phyloP scores from a whole-genome alignment of 2,113 vertebrate genomes.

The Ophiodon elongatus region DNA sequence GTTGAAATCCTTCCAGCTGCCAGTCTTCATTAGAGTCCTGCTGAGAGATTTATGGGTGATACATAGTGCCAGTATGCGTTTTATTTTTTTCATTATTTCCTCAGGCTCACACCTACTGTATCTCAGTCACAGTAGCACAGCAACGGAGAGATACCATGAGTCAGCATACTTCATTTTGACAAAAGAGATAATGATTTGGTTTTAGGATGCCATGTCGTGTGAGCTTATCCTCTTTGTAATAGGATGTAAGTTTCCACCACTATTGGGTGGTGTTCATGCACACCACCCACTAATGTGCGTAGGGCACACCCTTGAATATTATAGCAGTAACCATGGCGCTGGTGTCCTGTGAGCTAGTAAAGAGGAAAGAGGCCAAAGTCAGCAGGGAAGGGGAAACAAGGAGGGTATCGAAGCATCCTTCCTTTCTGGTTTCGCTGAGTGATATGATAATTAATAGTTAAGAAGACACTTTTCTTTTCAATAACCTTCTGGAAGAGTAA shows the following conservation, averaged over 20 bases:
- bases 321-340: conserved; percentile 48
- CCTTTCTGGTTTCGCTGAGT: conserved; percentile 5
- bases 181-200: conserved; percentile 40
- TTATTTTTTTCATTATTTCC: conserved; percentile 38
- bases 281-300: conserved; percentile 48
- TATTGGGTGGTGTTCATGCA: conserved; percentile 33
- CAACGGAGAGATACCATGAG: conserved; percentile 53
- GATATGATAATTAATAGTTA: background rate
- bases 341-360: conserved; percentile 44
- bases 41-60: conserved; percentile 42
- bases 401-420: conserved; percentile 14
- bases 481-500: background rate
- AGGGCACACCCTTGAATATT: conserved; percentile 57
- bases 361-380: conserved; percentile 55
- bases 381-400: conserved; percentile 31
- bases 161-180: conserved; percentile 36
- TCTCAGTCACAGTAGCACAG: conserved; percentile 35
- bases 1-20: conserved; percentile 17
- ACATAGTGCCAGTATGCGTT: conserved; percentile 3
- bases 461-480: background rate
- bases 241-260: conserved; percentile 26
- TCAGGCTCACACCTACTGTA: conserved; percentile 29
- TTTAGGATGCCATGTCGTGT: conserved; percentile 34
- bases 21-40: conserved; percentile 25
- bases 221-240: conserved; percentile 15